phyloP scores from a whole-genome alignment of 2,888 invertebrate genomes.

The Eilema caniola region DNA sequence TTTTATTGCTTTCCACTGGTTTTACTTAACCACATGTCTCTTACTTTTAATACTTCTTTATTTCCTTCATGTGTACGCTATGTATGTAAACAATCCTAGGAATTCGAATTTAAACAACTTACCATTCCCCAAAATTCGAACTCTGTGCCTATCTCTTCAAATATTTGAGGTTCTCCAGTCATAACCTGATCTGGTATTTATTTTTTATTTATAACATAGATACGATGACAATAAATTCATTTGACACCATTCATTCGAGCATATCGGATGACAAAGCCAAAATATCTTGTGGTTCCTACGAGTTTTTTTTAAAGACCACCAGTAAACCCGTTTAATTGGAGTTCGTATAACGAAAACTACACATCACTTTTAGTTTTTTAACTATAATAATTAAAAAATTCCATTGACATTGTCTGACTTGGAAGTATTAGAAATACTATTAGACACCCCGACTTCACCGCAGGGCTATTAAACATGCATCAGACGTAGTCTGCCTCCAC shows the following conservation, averaged over 20 bases:
- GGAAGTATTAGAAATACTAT: conserved; percentile 20
- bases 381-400: not conserved
- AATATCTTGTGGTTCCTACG: not conserved
- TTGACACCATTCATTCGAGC: not conserved
- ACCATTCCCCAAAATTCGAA: too few relatives aligned
- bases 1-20: not conserved
- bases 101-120: too few relatives aligned
- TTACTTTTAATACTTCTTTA: not conserved
- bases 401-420: not conserved
- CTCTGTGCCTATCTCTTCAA: too few relatives aligned
- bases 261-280: not conserved
- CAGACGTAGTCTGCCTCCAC: conserved; percentile 38
- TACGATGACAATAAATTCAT: not conserved
- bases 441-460: conserved; percentile 25
- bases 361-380: too few relatives aligned
- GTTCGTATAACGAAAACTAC: too few relatives aligned
- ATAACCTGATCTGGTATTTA: too few relatives aligned
- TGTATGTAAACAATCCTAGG: not conserved
- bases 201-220: too few relatives aligned
- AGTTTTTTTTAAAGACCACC: not conserved
- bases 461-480: conserved; percentile 54
- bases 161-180: too few relatives aligned
- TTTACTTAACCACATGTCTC: not conserved
- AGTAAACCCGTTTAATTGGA: too few relatives aligned
- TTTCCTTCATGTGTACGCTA: not conserved